Evolutionary conservation across 2,797 vertebrate genomes (phyloP).

Genomic region (Halcyon badia): DNA sequence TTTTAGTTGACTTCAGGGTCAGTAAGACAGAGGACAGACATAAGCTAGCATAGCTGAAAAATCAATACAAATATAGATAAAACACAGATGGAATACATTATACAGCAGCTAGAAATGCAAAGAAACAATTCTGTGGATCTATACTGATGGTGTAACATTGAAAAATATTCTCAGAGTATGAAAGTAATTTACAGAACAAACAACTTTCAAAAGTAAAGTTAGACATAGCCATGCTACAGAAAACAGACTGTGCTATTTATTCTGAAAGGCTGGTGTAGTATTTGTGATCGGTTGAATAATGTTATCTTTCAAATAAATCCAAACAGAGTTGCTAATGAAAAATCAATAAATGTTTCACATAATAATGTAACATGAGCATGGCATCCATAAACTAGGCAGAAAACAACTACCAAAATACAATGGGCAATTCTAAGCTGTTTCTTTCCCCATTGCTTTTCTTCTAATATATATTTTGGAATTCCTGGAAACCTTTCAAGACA

Average conservation of each 20-base stretch:
- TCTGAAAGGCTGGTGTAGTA: background rate
- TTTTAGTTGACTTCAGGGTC: conserved; percentile 36
- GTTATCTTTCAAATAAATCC: background rate
- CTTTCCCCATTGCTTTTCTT: background rate
- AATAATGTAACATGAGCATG: background rate
- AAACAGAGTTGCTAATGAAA: background rate
- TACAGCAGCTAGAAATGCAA: conserved; percentile 21
- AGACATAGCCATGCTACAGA: background rate
- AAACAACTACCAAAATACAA: background rate
- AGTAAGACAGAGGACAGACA: conserved; percentile 14
- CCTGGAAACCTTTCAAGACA: conserved; percentile 8
- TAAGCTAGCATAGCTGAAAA: conserved; percentile 27
- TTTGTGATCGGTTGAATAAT: background rate
- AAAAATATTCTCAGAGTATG: background rate
- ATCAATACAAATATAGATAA: conserved; percentile 30
- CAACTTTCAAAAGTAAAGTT: background rate
- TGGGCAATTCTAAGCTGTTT: background rate
- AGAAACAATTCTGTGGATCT: background rate
- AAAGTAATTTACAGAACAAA: conserved; percentile 12
- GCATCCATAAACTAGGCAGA: background rate
- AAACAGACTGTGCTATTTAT: background rate
- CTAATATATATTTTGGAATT: background rate
- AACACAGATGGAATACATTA: conserved; percentile 23
- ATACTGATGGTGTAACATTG: background rate
- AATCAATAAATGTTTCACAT: background rate